phyloP scores from a whole-genome alignment of 1,140 invertebrate species.

The Aphelenchoides avenae region DNA sequence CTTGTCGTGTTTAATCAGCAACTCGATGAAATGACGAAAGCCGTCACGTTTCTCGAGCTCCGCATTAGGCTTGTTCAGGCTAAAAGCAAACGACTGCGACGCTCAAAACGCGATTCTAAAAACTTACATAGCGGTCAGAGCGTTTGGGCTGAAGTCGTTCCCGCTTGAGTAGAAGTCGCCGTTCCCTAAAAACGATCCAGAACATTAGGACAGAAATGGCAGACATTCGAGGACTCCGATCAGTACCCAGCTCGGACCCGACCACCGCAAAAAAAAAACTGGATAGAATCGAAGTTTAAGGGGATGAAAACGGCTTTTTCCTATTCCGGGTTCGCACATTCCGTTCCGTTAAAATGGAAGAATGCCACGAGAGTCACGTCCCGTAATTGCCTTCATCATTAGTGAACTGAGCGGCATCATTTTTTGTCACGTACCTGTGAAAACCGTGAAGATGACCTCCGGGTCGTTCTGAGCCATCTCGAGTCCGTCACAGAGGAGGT shows the following conservation, averaged over 20 bases:
- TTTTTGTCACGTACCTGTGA: slow-evolving; percentile 14
- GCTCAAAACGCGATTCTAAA: slow-evolving; percentile 5
- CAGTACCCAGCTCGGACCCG: no score
- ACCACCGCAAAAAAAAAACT: no score
- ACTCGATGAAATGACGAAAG: slow-evolving; percentile 65
- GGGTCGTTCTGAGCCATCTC: slow-evolving; percentile 23
- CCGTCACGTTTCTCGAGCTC: slow-evolving; percentile 4
- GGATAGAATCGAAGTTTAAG: no score
- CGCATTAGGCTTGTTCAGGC: slow-evolving; percentile 8
- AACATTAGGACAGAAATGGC: slow-evolving; percentile 5
- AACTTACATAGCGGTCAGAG: slow-evolving; percentile 17
- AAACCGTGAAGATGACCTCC: slow-evolving; percentile 22
- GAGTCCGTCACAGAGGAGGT: slow-evolving; percentile 9
- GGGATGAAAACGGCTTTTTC: no score
- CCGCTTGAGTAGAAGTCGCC: slow-evolving; percentile 79
- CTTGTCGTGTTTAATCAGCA: slow-evolving; percentile 80
- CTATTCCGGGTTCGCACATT: no score
- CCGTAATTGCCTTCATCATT: no score
- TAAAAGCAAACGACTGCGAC: slow-evolving; percentile 42
- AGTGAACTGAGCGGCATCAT: no score
- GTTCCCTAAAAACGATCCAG: slow-evolving; percentile 60
- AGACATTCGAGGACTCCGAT: no score
- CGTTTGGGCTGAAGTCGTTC: slow-evolving; percentile 69
- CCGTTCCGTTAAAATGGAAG: no score
- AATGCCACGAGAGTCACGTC: no score